Conservation (phyloP, 2,888 invertebrate genomes). For the Agrypnus murinus region DNA sequence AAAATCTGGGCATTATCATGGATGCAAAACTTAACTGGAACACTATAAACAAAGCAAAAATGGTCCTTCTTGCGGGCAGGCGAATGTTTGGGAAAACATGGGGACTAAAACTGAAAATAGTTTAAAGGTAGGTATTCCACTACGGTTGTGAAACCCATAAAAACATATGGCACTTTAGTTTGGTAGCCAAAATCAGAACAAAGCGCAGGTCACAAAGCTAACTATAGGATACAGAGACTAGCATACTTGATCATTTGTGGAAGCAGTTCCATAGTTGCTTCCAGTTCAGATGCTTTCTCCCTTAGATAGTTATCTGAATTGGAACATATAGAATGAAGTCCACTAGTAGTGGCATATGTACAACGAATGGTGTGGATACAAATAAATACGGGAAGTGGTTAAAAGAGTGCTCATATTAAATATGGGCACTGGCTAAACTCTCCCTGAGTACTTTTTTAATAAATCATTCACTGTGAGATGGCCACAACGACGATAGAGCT, state of each 20-base stretch:
- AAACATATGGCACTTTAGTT: no score
- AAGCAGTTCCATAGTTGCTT: not conserved
- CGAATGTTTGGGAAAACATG: no score
- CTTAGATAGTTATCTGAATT: not conserved
- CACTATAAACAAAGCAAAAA: no score
- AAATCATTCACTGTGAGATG: conserved; percentile 7
- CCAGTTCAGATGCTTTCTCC: not conserved
- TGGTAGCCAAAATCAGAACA: no score
- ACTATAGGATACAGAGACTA: conserved; percentile 13
- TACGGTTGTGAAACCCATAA: no score
- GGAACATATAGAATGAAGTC: not conserved
- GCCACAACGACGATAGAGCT: no score
- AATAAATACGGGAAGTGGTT: conserved; percentile 1
- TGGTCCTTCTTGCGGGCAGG: no score
- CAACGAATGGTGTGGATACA: not conserved
- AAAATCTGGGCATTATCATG: no score
- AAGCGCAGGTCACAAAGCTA: conserved; percentile 3
- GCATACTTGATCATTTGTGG: not conserved
- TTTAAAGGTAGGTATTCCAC: no score
- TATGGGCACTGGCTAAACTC: conserved; percentile 2
- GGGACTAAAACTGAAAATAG: no score
- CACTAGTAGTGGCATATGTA: not conserved
- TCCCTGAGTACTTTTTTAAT: conserved; percentile 3
- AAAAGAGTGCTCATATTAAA: conserved; percentile 2
- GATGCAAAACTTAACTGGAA: no score